Evolutionary conservation across 2,888 invertebrate species (phyloP), one percentile per base, ranked within the genome.

Genomic region (Willowsia nigromaculata): DNA sequence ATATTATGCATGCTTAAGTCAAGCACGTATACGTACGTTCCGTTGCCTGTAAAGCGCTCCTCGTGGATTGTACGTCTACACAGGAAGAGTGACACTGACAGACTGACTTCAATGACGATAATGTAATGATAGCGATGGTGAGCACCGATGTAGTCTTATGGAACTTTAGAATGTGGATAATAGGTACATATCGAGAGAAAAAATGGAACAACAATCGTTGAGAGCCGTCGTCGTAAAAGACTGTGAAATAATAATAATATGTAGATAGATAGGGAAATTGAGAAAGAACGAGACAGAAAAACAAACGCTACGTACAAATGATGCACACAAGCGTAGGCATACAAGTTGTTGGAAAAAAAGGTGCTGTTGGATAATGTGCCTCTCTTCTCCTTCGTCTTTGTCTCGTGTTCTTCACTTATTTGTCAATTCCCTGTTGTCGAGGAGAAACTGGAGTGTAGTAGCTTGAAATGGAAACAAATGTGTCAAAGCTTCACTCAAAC

Each of bases 401-500:
- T 30, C 62, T 62, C 1, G 27, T 30, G 53, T 53, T 1, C 18
- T n/a, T 5, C 62, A 25, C 62, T 62, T 53, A 18, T 53, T 53
- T 62, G 62, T 30, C 62, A 30, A 62, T n/a, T n/a, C 18, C 30
- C 27, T 7, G 25, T 11, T 13, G 59, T 5, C 1, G 27, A 27
- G 7, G 53, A n/a, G 53, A 53, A 18, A 56, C 25, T 25, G 25
- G 25, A 56, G 27, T 3, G 25, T 2, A 18, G 25, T 15, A 4
- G 27, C 22, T 62, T 15, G 25, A 56, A 62, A 62, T 62, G 62
- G 62, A 62, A 62, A 62, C 62, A 62, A 62, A 62, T 22, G 30
- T 62, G 62, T 62, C 62, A 62, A 62, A 62, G 30, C 62, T 30
- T 62, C 30, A 30, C 62, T 62, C 62, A 62, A 62, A 9, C 25